Base-by-base conservation (phyloP, 1,140 invertebrate genomes). In the Wiebesia pumilae region DNA sequence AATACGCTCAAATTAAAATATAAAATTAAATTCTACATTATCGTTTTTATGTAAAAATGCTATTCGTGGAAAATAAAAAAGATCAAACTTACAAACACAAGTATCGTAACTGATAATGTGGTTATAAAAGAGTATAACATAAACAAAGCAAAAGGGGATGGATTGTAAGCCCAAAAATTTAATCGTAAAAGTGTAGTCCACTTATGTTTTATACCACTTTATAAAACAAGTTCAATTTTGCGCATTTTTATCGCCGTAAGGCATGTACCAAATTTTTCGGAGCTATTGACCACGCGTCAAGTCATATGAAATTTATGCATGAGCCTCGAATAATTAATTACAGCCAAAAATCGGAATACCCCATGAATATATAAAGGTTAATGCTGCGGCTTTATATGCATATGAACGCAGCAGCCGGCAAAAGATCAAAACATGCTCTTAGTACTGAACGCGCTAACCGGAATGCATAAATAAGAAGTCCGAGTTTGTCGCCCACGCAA, bases 301-400 rank as follows among this genome's bases (percentile, higher is more conserved):
- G 24, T 24, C 16, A 27, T 0, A n/a, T 6, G 30, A 78, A 84
- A 84, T 84, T 84, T 84, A 84, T 75, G 62, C 75, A 1, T 30
- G 30, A 62, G 58, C 27, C 73, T 9, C 62, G 67, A 21, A 81
- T 75, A 86, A 86, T 86, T 86, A 86, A 81, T 86, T 86, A 86
- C 65, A 4, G 33, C 84, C 84, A 81, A 86, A 86, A 86, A 86
- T 81, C 35, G 84, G 43, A 86, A 81, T 81, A 86, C 69, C 51
- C 69, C 78, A 86, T 86, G 84, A 81, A 86, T 81, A 86, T 38
- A 54, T 73, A 81, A 85, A 47, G 30, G 67, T 30, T 51, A 67
- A 33, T 24, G 65, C 47, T 62, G 27, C 38, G 73, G 47, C 51
- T 33, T 77, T 38, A 67, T 69, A 65, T 65, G 35, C 54, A 40